Percentiles rank a stretch among this genome's conserved stretches.
phyloP scores from a whole-genome alignment of 2,888 invertebrate genomes.

The Himalopsyche tibetana region DNA sequence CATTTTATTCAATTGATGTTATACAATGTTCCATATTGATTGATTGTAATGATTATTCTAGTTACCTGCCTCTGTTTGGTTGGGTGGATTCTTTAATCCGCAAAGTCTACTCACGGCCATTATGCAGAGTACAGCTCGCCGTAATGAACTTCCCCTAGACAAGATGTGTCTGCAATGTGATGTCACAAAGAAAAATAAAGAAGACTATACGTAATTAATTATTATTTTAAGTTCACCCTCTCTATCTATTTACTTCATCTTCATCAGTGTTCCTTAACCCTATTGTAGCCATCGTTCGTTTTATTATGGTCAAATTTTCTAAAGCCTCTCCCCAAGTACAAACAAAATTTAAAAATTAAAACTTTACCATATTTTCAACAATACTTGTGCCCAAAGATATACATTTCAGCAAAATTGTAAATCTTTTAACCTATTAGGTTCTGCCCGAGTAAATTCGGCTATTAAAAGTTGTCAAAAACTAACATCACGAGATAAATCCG shows the following conservation, averaged over 20 bases:
- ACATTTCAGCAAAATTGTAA: too few species aligned
- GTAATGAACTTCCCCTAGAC: constrained; percentile 94
- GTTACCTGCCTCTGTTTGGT: constrained; percentile 95
- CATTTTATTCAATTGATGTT: neutral
- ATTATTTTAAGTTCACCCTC: constrained; percentile 59
- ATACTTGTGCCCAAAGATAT: too few species aligned
- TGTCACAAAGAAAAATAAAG: constrained; percentile 97
- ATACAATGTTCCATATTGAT: neutral
- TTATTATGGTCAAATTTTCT: too few species aligned
- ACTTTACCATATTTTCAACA: too few species aligned
- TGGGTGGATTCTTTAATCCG: constrained; percentile 98
- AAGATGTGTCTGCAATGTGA: constrained; percentile 98
- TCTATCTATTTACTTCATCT: neutral
- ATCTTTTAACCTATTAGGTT: too few species aligned
- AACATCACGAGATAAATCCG: too few species aligned
- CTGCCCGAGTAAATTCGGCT: too few species aligned
- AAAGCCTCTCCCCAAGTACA: too few species aligned
- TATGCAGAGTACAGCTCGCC: constrained; percentile 97
- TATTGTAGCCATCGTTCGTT: neutral
- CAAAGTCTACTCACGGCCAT: constrained; percentile 97
- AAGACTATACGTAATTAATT: constrained; percentile 89
- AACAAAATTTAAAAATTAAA: too few species aligned
- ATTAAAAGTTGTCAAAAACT: too few species aligned
- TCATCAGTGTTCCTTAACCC: neutral
- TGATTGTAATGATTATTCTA: constrained; percentile 69